These are phyloP conservation scores for Musca vetustissima DNA, from an alignment of 1,140 invertebrate species.

Conservation along the genomic window DNA sequence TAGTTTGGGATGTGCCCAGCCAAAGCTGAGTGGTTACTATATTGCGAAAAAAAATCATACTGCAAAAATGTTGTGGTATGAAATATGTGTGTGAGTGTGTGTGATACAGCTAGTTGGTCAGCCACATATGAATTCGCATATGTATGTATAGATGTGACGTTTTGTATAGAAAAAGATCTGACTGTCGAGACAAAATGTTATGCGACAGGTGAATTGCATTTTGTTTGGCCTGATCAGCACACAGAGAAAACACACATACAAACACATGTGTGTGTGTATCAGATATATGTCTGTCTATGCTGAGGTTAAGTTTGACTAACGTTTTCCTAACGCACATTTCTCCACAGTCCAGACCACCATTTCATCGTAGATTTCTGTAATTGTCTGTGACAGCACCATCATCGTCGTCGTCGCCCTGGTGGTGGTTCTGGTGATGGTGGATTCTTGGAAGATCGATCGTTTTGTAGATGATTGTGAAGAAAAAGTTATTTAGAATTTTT, in stretches of 20 bases:
- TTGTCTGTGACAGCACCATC: no score
- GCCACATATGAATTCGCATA: not conserved
- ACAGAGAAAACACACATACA: no score
- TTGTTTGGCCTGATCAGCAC: slow-evolving; percentile 8
- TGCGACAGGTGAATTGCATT: slow-evolving; percentile 15
- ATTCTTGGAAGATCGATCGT: slow-evolving; percentile 18
- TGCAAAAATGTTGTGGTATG: not conserved
- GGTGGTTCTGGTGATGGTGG: no score
- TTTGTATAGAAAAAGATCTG: not conserved
- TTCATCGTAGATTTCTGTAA: no score
- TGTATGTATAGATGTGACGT: not conserved
- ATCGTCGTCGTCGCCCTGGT: not conserved
- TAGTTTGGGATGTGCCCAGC: no score
- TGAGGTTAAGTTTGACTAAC: not conserved
- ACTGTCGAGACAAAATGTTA: not conserved
- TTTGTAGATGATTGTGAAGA: slow-evolving; percentile 14
- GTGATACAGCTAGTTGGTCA: not conserved
- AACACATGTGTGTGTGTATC: no score
- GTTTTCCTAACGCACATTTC: slow-evolving; percentile 17
- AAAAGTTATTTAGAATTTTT: slow-evolving; percentile 14
- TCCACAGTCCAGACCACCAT: not conserved
- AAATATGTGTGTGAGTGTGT: not conserved
- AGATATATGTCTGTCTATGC: no score
- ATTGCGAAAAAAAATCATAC: not conserved
- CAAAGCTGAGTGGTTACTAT: no score